Base-by-base conservation (phyloP, 37 sponge, comb jelly and placozoan species). In the Axinella damicornis region DNA sequence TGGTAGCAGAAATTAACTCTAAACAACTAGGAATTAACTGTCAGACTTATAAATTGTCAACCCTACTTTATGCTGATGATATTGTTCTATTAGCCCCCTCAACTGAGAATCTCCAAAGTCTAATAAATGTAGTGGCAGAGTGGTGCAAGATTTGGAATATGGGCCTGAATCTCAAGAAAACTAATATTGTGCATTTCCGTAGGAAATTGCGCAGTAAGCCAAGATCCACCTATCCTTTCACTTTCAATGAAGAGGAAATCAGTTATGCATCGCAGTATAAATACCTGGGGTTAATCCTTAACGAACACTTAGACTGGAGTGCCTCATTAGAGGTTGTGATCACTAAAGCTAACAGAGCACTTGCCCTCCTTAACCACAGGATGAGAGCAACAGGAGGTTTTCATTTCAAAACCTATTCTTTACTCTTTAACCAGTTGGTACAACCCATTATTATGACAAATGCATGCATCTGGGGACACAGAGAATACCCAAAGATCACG, bases 81-180 rank as follows among this genome's bases (percentile, higher is more conserved):
- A 55, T 28, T 28, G 75, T 56, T 25, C 25, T 74, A 0, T 24
- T 74, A 40, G 75, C 75, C 0, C 30, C 53, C 19, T 54, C 2
- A 54, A 28, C 14, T 60, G 25, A 74, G 37, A 34, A 60, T 15
- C 34, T 77, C 38, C 54, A 36, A 64, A 31, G 1, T 1, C 22
- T 28, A 15, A 38, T 77, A 15, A 27, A 77, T 14, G 40, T 77
- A 38, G 27, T 59, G 33, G 4, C 36, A 32, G 2, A 59, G 20
- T 77, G 54, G 78, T 77, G 78, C 32, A 62, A 77, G 78, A 59
- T 36, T 1, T 77, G 78, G 78, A n/a, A 32, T 5, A 57, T 77
- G 12, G 40, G 59, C 25, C 59, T 77, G 9, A 77, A 77, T 36
- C 31, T 37, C 14, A 32, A 28, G 0, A 77, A 77, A 25, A 62